phyloP scores from a whole-genome alignment of 1,140 invertebrate species.

The Leptinotarsa defecta region DNA sequence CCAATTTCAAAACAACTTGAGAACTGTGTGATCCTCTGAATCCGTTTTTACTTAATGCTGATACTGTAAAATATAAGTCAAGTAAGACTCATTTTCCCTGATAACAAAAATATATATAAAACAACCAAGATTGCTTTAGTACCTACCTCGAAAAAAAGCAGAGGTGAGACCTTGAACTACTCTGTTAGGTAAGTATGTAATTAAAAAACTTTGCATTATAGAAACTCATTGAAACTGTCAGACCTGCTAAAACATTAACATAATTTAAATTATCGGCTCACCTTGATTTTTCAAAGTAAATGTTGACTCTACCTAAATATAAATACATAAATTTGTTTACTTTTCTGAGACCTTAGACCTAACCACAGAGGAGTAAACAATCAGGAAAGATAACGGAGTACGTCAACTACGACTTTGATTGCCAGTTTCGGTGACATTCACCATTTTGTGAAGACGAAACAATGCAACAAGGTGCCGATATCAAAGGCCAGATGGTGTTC shows the following conservation, averaged over 20 bases:
- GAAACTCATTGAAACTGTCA: background rate
- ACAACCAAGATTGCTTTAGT: slow-evolving; percentile 5
- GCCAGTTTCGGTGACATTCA: no score
- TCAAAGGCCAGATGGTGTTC: no score
- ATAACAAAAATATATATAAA: slow-evolving; percentile 34
- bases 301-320: no score
- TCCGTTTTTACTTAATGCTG: slow-evolving; percentile 60
- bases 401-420: no score
- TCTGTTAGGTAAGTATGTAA: slow-evolving; percentile 40
- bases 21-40: slow-evolving; percentile 65
- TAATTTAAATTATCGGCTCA: background rate
- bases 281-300: background rate
- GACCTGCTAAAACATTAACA: no score
- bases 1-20: slow-evolving; percentile 57
- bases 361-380: no score
- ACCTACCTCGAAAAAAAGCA: slow-evolving; percentile 65
- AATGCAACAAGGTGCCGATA: no score
- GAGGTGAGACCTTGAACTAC: slow-evolving; percentile 52
- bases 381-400: no score
- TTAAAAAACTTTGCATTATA: slow-evolving; percentile 42
- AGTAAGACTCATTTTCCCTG: background rate
- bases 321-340: no score
- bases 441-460: no score
- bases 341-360: no score
- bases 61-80: slow-evolving; percentile 37